These are phyloP conservation scores for Nanorana parkeri DNA, from an alignment of 2,113 vertebrate species.

Conservation along the genomic window DNA sequence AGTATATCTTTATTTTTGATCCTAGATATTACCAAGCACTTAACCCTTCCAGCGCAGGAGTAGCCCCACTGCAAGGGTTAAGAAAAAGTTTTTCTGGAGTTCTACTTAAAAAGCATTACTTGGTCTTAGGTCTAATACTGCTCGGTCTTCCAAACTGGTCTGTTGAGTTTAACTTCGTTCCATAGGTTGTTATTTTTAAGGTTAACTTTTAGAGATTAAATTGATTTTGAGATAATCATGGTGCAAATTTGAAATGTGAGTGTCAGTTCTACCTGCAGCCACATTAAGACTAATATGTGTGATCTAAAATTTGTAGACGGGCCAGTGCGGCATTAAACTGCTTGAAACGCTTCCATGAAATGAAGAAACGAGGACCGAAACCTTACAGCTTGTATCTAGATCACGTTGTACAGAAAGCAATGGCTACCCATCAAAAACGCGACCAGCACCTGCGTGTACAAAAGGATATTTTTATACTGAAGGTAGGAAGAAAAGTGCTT, in stretches of 20 bases:
- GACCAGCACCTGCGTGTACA: constrained; percentile 87
- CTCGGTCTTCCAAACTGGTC: no score
- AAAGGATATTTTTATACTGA: constrained; percentile 94
- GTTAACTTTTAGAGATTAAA: no score
- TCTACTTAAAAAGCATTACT: no score
- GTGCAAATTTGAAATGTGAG: not conserved
- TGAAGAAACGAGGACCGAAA: constrained; percentile 94
- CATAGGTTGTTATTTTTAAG: no score
- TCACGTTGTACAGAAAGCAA: constrained; percentile 93
- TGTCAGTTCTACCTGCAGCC: not conserved
- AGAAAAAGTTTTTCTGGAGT: no score
- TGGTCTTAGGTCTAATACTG: no score
- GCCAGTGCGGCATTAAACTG: constrained; percentile 95
- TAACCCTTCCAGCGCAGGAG: no score
- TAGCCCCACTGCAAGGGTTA: no score
- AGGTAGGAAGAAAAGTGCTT: constrained; percentile 72
- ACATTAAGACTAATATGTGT: not conserved
- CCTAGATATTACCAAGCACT: no score
- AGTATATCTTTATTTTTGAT: no score
- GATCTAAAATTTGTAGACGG: constrained; percentile 71
- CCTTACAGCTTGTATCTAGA: constrained; percentile 97
- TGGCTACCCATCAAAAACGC: constrained; percentile 82
- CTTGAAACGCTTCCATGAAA: constrained; percentile 95
- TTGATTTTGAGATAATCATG: no score
- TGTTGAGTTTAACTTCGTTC: no score